Base-by-base conservation (phyloP, 2,797 vertebrate species). In the Argyrosomus regius region DNA sequence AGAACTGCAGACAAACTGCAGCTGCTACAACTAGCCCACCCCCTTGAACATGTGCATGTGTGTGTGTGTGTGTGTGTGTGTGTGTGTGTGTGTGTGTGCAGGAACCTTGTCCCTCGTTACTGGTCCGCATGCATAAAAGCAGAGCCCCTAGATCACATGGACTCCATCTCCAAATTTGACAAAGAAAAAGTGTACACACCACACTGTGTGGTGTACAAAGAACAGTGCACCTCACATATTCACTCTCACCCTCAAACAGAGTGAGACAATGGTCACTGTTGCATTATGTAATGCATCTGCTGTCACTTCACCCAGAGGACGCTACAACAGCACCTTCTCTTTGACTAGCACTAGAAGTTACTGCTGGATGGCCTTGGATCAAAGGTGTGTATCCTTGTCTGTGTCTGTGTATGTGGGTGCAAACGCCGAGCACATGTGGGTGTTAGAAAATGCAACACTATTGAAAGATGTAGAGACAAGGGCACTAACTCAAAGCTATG, bases 261-360 rank as follows among this genome's bases (percentile, higher is more conserved):
- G 64, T 16, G 43, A 86, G 84, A 89, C 86, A 72, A 85, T 63
- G 91, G 91, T 82, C 89, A 90, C 88, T 86, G 86, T 78, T 92
- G 91, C 89, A 91, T 93, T 92, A 94, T 91, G 89, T 87, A 93
- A 92, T 81, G 64, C 71, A 75, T 82, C 86, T 89, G 81, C 90
- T 89, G 88, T 92, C 88, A 90, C 84, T 83, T 93, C 83, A 83
- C 82, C 86, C 69, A 22, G 39, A 87, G 83, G 82, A 89, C 85
- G 66, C 56, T 20, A 75, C 59, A 84, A 72, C 82, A 78, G 74
- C 78, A 87, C 85, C 76, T 70, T 76, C 70, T 62, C 80, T 89
- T 90, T 90, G 83, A 91, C 88, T 75, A 17, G 48, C 17, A 57
- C 77, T 70, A 75, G 80, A 84, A 82, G 77, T 77, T 80, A 81